Evolutionary conservation across 2,888 invertebrate genomes (phyloP).

Genomic region (Ceriagrion tenellum): DNA sequence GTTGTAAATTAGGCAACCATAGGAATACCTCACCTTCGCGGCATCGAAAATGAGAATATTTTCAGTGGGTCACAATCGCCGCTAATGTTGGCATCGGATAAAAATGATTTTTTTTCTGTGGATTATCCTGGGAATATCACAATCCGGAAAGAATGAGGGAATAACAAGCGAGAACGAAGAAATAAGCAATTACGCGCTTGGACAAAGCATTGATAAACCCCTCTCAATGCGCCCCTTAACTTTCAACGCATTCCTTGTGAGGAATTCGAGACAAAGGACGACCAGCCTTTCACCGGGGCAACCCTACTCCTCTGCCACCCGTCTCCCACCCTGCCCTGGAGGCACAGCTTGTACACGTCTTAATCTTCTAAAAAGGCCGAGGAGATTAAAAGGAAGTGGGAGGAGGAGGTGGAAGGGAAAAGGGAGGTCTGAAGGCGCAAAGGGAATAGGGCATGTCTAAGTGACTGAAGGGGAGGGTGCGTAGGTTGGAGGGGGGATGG

Average conservation of each 20-base stretch:
- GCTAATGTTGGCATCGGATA: neutral
- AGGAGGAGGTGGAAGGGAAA: neutral
- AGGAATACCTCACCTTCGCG: neutral
- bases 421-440: neutral
- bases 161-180: neutral
- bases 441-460: neutral
- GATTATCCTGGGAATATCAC: neutral
- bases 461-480: neutral
- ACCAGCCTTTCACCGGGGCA: too few species aligned
- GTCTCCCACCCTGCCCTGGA: neutral
- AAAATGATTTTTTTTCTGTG: neutral
- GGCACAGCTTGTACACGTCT: neutral
- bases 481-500: too few species aligned
- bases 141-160: neutral
- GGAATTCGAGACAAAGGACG: neutral
- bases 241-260: neutral
- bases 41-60: neutral
- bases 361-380: constrained; percentile 31
- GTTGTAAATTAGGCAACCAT: too few species aligned
- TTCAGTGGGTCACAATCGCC: neutral
- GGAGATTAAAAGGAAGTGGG: constrained; percentile 21
- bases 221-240: neutral
- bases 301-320: neutral
- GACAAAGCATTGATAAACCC: neutral
- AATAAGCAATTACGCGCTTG: neutral